A percentile compares a stretch with the other conserved stretches of the same genome.
Evolutionary conservation across 2,113 vertebrate species (phyloP).

Genomic region (Scatophagus argus): DNA sequence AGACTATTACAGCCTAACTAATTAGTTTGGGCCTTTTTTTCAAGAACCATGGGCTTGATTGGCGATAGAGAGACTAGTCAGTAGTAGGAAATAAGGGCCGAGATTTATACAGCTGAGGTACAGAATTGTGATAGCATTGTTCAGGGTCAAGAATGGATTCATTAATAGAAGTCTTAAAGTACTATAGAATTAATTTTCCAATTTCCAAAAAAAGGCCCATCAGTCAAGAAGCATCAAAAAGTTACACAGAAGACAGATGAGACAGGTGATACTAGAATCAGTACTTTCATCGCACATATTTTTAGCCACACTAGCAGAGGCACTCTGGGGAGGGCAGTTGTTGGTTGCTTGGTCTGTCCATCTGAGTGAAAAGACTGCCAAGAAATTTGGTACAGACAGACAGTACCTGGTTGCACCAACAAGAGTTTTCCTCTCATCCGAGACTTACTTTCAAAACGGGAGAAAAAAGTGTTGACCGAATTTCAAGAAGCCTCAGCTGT

Average conservation of each 20-base stretch:
- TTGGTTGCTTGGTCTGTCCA: neutral
- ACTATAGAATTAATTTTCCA: neutral
- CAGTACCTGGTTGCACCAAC: neutral
- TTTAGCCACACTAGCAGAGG: constrained; percentile 3
- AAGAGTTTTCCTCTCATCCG: neutral
- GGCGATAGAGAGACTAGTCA: constrained; percentile 1
- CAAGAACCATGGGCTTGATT: constrained; percentile 3
- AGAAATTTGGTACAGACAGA: neutral
- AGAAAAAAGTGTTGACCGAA: neutral
- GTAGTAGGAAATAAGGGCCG: neutral
- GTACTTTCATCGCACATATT: constrained; percentile 11
- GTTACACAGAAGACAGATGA: neutral
- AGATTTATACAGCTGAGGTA: neutral
- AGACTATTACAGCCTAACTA: constrained; percentile 42
- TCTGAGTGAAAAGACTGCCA: neutral
- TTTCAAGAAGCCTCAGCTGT: neutral
- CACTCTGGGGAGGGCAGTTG: neutral
- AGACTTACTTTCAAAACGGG: neutral
- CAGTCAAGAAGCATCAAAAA: constrained; percentile 1
- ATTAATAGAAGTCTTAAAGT: neutral
- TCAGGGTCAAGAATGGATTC: neutral
- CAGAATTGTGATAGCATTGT: neutral
- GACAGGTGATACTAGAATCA: constrained; percentile 6
- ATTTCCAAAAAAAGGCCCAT: neutral
- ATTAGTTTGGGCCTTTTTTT: constrained; percentile 25